Evolutionary conservation across 2,113 vertebrate genomes (phyloP), one percentile per base, ranked within the genome.

Genomic region (Neolamprologus kungweensis): DNA sequence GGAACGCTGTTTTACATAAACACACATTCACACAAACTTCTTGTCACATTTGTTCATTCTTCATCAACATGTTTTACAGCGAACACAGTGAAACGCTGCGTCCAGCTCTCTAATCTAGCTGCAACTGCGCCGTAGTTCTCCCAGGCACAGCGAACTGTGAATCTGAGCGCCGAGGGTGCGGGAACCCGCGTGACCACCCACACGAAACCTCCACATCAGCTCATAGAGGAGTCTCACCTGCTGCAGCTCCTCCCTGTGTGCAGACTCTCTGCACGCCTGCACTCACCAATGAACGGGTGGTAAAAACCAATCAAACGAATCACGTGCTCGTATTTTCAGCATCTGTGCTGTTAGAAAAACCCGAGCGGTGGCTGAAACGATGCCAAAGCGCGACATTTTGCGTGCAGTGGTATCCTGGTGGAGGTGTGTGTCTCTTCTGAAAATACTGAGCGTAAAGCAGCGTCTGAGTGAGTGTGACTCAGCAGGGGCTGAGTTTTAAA

Each of bases 21-120:
- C 40, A 50, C 1, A 50, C 35, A 26, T 55, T 40, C 19, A 57
- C 12, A 26, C 12, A 57, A 57, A 57, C 23, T 58, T 28, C 55
- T 28, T 23, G 0, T 31, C 45, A 12, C 26, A 2, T 73, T 73
- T 10, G 40, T 31, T 78, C 17, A 31, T 31, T 78, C 73, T 50
- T 78, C 1, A 31, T 51, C 71, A 19, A 26, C 42, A 6, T 31
- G 19, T 65, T 65, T 65, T 65, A 13, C 60, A 65, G 60, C 11
- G 1, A 37, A 13, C 31, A 65, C 0, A 35, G 26, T 0, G 71
- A 50, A 31, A 78, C 11, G 9, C 7, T 16, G 21, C 13, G 1
- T 73, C 21, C 40, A 17, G 14, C 0, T 75, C 40, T 5, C 5
- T 11, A 26, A 71, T 26, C n/a, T 21, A 23, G 8, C 21, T 42